Percentiles rank a stretch among this genome's conserved stretches.
Conservation (phyloP, 2,888 invertebrate genomes). For the Ophion obscuratus region DNA sequence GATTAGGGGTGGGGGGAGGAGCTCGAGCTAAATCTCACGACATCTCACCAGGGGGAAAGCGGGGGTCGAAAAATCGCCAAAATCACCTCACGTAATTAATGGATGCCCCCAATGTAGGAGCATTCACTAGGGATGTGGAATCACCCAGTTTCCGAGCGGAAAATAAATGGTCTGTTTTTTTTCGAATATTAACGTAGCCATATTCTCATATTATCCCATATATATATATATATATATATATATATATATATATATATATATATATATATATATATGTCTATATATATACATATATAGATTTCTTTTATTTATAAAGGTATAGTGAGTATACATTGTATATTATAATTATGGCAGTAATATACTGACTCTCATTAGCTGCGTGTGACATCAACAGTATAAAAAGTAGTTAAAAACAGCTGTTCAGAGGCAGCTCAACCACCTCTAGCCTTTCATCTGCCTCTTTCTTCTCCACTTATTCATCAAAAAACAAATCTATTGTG, state of each 20-base stretch:
- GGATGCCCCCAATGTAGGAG: no score
- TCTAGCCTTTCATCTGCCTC: conserved; percentile 24
- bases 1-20: no score
- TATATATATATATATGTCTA: neutral
- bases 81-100: no score
- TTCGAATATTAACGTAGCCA: neutral
- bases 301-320: conserved; percentile 82
- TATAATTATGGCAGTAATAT: conserved; percentile 81
- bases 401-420: conserved; percentile 78
- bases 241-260: conserved; percentile 12
- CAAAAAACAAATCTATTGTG: conserved; percentile 66
- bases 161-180: neutral
- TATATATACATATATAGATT: conserved; percentile 13
- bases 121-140: neutral
- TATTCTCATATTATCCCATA: conserved; percentile 12
- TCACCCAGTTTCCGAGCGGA: neutral
- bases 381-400: conserved; percentile 81
- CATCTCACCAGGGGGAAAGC: no score
- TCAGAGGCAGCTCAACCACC: conserved; percentile 74
- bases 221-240: neutral
- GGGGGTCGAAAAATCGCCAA: no score
- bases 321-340: conserved; percentile 80
- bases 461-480: conserved; percentile 49
- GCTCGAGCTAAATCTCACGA: no score
- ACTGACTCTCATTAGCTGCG: conserved; percentile 80